Evolutionary conservation across 2,888 invertebrate species (phyloP), one percentile per base, ranked within the genome.

Genomic region (Anodontia alba): DNA sequence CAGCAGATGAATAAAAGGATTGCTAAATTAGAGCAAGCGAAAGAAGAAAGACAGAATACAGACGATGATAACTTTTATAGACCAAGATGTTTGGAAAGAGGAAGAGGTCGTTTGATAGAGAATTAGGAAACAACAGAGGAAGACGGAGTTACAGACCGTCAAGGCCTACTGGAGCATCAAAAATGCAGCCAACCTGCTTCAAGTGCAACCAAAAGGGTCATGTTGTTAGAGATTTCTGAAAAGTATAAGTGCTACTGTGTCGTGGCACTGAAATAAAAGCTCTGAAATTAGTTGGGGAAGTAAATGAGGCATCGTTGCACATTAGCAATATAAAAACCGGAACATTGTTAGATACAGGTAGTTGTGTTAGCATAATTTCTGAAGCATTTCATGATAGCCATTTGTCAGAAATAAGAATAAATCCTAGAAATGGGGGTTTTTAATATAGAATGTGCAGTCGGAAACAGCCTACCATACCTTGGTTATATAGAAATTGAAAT

Each of bases 1-100:
- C n/a, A 23, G 33, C 17, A 74, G 31, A 29, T 74, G 46, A 42
- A 66, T 31, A 42, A n/a, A 23, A 46, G 67, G 26, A 67, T 74
- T 31, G 67, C 43, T 1, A 12, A 5, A 31, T n/a, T 74, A 26
- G 74, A 74, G 26, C 36, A 74, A 31, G 49, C 42, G n/a, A 46
- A 74, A 51, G n/a, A 74, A 15, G 70, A 73, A 54, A 49, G 12
- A 33, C 33, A 36, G 20, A 57, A 8, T 42, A 42, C 42, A 42
- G 15, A 42, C 15, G 8, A 42, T 42, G 42, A 15, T 10, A 42
- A 42, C 23, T 57, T 26, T 57, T 57, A 57, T n/a, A 57, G 29
- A 26, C 8, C 23, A 57, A 29, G 57, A 26, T 7, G 57, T 26
- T 8, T 15, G 15, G 42, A 29, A 57, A 57, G 20, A 57, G 57